These are phyloP conservation scores for Raphicerus campestris DNA, from an alignment of 2,113 vertebrate species.

Conservation along the genomic window DNA sequence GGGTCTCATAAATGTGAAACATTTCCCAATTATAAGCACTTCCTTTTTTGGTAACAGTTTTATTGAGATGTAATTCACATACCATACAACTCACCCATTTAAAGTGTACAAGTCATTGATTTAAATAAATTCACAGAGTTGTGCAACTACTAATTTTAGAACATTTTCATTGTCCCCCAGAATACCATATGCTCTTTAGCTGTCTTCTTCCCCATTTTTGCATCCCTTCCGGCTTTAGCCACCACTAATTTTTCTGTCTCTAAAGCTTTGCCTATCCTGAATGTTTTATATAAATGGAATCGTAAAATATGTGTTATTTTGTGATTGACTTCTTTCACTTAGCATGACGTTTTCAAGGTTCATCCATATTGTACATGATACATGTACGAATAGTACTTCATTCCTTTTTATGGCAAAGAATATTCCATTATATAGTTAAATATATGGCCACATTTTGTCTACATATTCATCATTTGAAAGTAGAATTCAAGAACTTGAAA, in stretches of 20 bases:
- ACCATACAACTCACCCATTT: background rate
- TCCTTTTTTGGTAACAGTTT: background rate
- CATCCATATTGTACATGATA: background rate
- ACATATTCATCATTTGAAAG: background rate
- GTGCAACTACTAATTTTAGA: background rate
- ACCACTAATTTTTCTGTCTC: background rate
- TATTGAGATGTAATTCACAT: background rate
- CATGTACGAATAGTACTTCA: background rate
- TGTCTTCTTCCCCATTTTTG: background rate
- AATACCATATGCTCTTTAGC: background rate
- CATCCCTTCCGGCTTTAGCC: no score
- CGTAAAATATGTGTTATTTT: background rate
- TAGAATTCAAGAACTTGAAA: background rate
- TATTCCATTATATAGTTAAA: background rate
- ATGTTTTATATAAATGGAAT: background rate
- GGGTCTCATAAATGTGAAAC: background rate
- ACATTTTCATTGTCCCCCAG: background rate
- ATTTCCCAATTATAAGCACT: slow-evolving; percentile 30
- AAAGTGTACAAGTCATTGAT: background rate
- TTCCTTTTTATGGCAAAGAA: background rate
- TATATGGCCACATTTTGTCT: background rate
- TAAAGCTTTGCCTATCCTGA: background rate
- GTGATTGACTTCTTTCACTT: background rate
- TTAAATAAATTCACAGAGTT: background rate
- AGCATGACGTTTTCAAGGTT: background rate